phyloP scores from a whole-genome alignment of 2,888 invertebrate species.

The Gonocerus acuteangulatus region DNA sequence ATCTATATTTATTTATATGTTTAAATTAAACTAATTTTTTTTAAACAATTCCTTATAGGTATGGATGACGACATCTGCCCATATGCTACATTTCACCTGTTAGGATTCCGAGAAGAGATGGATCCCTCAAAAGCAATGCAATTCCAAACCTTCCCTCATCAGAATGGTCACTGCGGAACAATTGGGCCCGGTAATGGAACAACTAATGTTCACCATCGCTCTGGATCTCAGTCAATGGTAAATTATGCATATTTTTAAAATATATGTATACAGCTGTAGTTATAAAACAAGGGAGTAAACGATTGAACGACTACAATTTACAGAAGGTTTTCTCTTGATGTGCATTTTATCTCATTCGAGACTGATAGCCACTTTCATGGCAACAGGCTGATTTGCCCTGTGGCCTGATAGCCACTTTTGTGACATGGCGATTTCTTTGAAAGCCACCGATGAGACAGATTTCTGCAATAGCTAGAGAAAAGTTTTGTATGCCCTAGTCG shows the following conservation, averaged over 20 bases:
- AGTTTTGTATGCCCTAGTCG: no score
- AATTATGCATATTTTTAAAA: conserved; percentile 38
- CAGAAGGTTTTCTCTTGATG: no score
- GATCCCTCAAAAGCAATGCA: conserved; percentile 84
- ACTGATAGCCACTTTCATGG: no score
- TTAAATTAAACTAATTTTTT: conserved; percentile 6
- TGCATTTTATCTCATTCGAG: no score
- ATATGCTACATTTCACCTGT: conserved; percentile 90
- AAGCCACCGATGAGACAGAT: no score
- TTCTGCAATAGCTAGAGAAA: no score
- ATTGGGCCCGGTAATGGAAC: conserved; percentile 67
- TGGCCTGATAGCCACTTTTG: no score
- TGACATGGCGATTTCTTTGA: no score
- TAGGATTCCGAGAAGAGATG: conserved; percentile 93
- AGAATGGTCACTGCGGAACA: conserved; percentile 65
- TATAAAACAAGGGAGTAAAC: no score
- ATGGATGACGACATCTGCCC: conserved; percentile 96
- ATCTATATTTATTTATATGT: neutral
- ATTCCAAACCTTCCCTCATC: conserved; percentile 79
- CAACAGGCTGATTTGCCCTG: no score
- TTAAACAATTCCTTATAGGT: conserved; percentile 53
- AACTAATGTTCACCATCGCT: conserved; percentile 64
- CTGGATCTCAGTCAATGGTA: conserved; percentile 84
- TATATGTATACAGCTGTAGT: no score
- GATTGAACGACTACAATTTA: no score